Base-by-base conservation (phyloP, 30 jellyfish, hydroid and myxozoan species). In the Hydra vulgaris region DNA sequence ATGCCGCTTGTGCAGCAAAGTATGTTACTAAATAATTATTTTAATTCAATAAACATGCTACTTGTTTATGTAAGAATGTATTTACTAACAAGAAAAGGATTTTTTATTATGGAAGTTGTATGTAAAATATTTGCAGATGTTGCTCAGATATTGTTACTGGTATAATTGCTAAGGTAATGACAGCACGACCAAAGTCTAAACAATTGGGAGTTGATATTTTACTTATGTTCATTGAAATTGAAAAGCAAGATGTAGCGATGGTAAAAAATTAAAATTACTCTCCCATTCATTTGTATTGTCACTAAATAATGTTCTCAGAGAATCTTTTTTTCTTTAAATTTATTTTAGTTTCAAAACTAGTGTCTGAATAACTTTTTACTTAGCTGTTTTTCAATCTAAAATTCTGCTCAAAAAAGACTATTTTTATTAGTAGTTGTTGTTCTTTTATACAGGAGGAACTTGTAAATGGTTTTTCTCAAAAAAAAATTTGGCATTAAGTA, bases 101-200 rank as follows among this genome's bases (percentile, higher is more conserved):
- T 40, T 40, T 40, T 40, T 40, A 40, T 40, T 40, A 40, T 40
- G 61, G 61, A 40, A 40, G 61, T 40, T 40, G 61, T 40, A 40
- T 40, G 61, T 40, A 40, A 40, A 40, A 40, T 40, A 40, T 40
- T 40, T 40, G 61, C 12, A 94, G 99, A 79, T 95, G 95, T 23
- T 88, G 97, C 71, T 73, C 84, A 73, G 99, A 94, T 52, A 95
- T 88, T 40, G 92, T 89, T n/a, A 77, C 99, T 27, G 99, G 96
- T 17, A 83, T 94, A 70, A 97, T 88, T 19, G 68, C 92, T 68
- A 94, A 94, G 78, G 97, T 88, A 7, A 27, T 94, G 78, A 94
- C 83, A 88, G 95, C 94, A 66, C 82, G 95, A 27, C 97, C 97
- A 24, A 94, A 94, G 70, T 20, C 87, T 18, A 94, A 94, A 76